Evolutionary conservation across 2,797 vertebrate genomes (phyloP).

Genomic region (Paramormyrops hopkinsi): DNA sequence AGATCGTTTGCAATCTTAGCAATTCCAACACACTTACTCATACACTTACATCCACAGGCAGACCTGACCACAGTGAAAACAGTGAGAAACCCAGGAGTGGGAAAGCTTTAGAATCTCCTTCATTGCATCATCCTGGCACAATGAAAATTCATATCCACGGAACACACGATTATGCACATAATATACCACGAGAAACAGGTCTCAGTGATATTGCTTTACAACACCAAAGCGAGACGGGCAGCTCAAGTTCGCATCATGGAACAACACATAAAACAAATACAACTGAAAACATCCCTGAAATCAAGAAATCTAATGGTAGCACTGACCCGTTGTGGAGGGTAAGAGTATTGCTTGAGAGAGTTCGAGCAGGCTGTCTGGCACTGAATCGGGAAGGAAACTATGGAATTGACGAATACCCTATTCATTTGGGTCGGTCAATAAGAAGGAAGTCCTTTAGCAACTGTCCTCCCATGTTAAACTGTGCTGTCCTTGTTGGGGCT

Average conservation of each 20-base stretch:
- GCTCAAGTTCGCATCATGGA: not conserved
- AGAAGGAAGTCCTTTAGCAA: conserved; percentile 32
- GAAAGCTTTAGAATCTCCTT: not conserved
- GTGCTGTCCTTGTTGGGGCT: conserved; percentile 56
- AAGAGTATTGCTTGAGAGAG: conserved; percentile 50
- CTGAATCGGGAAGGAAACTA: conserved; percentile 50
- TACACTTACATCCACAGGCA: not conserved
- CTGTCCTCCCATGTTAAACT: conserved; percentile 47
- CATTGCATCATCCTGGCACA: not conserved
- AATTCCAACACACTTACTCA: not conserved
- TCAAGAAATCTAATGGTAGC: conserved; percentile 23
- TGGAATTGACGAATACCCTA: conserved; percentile 60
- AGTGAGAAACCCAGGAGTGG: no score
- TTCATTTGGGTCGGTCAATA: conserved; percentile 47
- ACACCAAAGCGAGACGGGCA: not conserved
- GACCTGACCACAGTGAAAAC: not conserved
- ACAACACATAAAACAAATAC: not conserved
- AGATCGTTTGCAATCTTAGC: not conserved
- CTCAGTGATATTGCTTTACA: not conserved
- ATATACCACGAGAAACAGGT: not conserved
- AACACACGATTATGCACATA: not conserved
- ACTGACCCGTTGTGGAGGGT: conserved; percentile 60
- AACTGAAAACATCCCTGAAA: not conserved
- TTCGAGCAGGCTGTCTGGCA: conserved; percentile 52
- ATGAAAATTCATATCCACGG: not conserved